Evolutionary conservation across 2,888 invertebrate species (phyloP).

Genomic region (Eristalis intricaria): DNA sequence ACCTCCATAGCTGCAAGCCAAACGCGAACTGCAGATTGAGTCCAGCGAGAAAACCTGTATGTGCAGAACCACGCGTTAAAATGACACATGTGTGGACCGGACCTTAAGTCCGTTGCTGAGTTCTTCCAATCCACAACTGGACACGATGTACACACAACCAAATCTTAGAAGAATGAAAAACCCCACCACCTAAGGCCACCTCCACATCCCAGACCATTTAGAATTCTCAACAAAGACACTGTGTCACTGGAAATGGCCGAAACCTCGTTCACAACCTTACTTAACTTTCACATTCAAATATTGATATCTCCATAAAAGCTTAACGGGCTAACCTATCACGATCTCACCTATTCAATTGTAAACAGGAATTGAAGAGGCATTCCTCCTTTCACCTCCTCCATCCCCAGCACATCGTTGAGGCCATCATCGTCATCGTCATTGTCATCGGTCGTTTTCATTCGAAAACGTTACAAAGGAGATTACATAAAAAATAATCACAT

Average conservation of each 20-base stretch:
- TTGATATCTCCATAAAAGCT: background rate
- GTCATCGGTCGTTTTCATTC: conserved; percentile 3
- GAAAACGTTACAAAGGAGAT: conserved; percentile 30
- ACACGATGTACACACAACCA: too few species aligned
- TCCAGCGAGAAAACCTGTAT: too few species aligned
- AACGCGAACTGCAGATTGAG: too few species aligned
- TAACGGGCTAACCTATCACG: conserved; percentile 1
- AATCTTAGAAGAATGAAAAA: too few species aligned
- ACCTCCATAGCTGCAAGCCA: too few species aligned
- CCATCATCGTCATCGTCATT: background rate
- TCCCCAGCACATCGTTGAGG: background rate
- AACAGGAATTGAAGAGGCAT: background rate
- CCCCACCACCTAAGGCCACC: too few species aligned
- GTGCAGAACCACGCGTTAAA: too few species aligned
- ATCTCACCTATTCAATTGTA: background rate
- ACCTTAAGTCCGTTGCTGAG: too few species aligned
- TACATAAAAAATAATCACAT: conserved; percentile 38
- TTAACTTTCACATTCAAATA: background rate
- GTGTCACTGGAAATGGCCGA: background rate
- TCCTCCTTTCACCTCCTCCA: background rate
- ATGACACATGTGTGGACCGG: too few species aligned
- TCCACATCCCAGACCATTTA: too few species aligned
- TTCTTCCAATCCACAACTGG: too few species aligned
- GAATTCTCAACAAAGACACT: background rate
- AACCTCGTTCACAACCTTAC: background rate